Evolutionary conservation across 2,113 vertebrate species (phyloP), one percentile per base, ranked within the genome.

Genomic region (Odobenus rosmarus): DNA sequence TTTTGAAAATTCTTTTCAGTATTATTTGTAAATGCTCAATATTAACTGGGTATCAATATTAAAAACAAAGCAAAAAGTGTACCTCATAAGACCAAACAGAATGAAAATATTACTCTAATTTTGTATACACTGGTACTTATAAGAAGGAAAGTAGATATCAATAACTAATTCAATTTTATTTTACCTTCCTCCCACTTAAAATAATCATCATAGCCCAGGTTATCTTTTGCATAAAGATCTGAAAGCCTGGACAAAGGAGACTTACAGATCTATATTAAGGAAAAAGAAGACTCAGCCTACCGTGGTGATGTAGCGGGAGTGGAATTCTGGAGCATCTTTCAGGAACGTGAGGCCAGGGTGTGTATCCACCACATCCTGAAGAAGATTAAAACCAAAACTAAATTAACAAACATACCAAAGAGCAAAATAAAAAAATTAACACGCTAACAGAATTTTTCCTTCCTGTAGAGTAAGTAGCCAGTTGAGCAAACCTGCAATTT

Each of bases 321-420:
- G 99, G 98, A 99, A 99, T 98, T 99, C 99, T 0, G 99, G 99
- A 81, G 99, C 99, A 85, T 99, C 99, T 98, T 99, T 99, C 95
- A 99, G 98, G 99, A 99, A 99, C 7, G 99, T 99, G 98, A 99
- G 99, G 10, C 99, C 99, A 93, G 99, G 99, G 95, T 99, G 99
- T 0, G 99, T 99, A 98, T 99, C 99, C 94, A 99, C 99, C 26
- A 99, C 99, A 98, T 99, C 99, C 99, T 99, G 92, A 98, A 98
- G 98, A 77, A 98, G n/a, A 97, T 69, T 0, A 98, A 96, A 93
- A 94, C 51, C 82, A 95, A 98, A 96, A 93, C 59, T 92, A 42
- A 96, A 95, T 96, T 79, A 90, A 93, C 3, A 82, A 92, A 79
- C 55, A 69, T 39, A 57, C 16, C 0, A 92, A 62, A 84, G 28